Conservation (phyloP, 1,140 invertebrate species). For the Dufourea novaeangliae region DNA sequence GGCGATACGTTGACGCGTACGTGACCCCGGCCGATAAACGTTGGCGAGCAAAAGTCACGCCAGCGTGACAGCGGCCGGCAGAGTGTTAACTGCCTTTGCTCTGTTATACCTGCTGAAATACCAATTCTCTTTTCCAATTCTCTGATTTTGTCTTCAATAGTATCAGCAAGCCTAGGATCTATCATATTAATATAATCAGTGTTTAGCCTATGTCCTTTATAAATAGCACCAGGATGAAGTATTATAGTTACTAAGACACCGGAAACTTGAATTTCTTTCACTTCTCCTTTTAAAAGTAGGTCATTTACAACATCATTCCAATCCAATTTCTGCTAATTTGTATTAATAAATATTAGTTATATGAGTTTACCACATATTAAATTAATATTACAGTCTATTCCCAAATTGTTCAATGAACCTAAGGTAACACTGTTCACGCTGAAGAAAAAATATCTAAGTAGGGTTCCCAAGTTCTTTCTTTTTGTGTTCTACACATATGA, state of each 20-base stretch:
- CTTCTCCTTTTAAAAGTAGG: constrained; percentile 96
- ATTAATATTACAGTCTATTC: no score
- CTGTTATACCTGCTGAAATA: constrained; percentile 85
- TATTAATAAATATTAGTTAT: not conserved
- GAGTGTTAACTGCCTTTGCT: not conserved
- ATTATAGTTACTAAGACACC: constrained; percentile 92
- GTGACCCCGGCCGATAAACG: no score
- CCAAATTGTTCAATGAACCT: no score
- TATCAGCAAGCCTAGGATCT: constrained; percentile 87
- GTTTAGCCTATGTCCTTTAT: constrained; percentile 90
- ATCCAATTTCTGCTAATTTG: constrained; percentile 81
- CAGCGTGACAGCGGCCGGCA: no score
- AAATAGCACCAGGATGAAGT: constrained; percentile 91
- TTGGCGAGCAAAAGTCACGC: no score
- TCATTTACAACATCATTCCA: constrained; percentile 98
- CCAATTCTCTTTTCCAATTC: constrained; percentile 90
- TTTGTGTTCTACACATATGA: no score
- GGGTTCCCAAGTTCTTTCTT: no score
- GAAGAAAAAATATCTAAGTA: no score
- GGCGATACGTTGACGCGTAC: no score
- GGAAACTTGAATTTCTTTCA: constrained; percentile 93
- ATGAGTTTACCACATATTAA: not conserved
- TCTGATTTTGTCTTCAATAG: constrained; percentile 93
- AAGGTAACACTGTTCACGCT: no score
- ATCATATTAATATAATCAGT: constrained; percentile 45